Base-by-base conservation (phyloP, 2,888 invertebrate genomes). In the Lasioglossum zephyrum region DNA sequence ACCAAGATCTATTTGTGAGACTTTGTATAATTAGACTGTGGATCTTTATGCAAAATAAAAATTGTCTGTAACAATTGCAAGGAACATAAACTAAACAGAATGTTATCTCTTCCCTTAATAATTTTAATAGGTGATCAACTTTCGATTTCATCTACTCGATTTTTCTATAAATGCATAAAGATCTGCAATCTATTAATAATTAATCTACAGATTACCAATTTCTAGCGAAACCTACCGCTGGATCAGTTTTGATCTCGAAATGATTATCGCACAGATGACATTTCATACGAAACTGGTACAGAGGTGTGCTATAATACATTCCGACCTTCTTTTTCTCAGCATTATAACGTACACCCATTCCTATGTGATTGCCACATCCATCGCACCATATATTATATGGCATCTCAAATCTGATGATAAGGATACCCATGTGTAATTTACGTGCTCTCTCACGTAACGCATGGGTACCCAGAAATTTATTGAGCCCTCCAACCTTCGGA, bases 351-450 rank as follows among this genome's bases (percentile, higher is more conserved):
- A 99, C 99, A 0, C 99, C 99, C 99, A 99, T 99, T 49, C 99
- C 99, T 81, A 99, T 99, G 94, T 99, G 99, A 95, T 99, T 99
- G 88, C 98, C 97, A 95, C 99, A 99, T 79, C 99, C 99, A 63
- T 98, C 98, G 92, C 99, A 99, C 99, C 99, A 99, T 92, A 99
- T 99, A 95, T 99, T 99, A 94, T 99, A 99, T 0, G 99, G 99
- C 99, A 99, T 99, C 96, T 99, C 99, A 96, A 99, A 99, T 73
- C 99, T 97, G 89, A 99, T 99, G 88, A 99, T 98, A 41, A 99
- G 97, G 92, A 99, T 99, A 18, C 99, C 99, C 96, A 98, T 96
- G 93, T 98, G 98, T 4, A 99, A 96, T 95, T 99, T 99, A n/a
- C 98, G 96, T 39, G 99, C 99, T 87, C 99, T 96, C 95, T 99